Conservation (phyloP, 2,797 vertebrate genomes). For the Apogon hyalosoma region DNA sequence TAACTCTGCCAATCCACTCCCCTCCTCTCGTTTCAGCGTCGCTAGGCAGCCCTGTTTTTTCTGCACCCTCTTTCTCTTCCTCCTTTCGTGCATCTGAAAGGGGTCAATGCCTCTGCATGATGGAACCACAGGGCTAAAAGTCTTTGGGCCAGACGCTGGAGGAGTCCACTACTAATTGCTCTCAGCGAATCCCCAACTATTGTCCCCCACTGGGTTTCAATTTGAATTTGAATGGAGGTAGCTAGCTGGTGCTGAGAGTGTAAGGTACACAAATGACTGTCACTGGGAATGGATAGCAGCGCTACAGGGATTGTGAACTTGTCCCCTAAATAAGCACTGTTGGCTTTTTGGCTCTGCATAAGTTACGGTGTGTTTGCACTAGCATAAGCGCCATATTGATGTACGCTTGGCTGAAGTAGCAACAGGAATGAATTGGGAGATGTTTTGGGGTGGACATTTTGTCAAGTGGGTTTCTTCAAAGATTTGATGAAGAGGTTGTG, state of each 20-base stretch:
- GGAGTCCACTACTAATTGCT: conserved; percentile 83
- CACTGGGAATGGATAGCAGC: conserved; percentile 77
- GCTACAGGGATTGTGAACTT: conserved; percentile 71
- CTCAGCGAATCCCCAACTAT: conserved; percentile 73
- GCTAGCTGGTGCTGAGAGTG: conserved; percentile 82
- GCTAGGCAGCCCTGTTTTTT: conserved; percentile 76
- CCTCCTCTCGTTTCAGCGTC: conserved; percentile 66
- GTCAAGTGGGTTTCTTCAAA: conserved; percentile 55
- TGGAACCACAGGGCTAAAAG: conserved; percentile 79
- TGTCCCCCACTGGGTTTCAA: conserved; percentile 73
- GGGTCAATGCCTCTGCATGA: conserved; percentile 80
- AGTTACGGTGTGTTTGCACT: conserved; percentile 70
- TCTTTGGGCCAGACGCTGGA: conserved; percentile 78
- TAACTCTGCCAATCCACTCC: conserved; percentile 69
- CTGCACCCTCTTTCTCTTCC: conserved; percentile 64
- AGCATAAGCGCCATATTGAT: conserved; percentile 71
- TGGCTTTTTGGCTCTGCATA: conserved; percentile 80
- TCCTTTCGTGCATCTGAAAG: conserved; percentile 76
- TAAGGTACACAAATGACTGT: conserved; percentile 85
- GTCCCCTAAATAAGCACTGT: conserved; percentile 75
- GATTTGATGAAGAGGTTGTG: conserved; percentile 2
- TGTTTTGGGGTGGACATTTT: conserved; percentile 59
- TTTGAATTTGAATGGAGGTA: conserved; percentile 85
- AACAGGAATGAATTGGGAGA: conserved; percentile 55
- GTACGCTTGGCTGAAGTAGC: conserved; percentile 65